Base-by-base conservation (phyloP, 2,888 invertebrate genomes). In the Chrysolina oricalcia region DNA sequence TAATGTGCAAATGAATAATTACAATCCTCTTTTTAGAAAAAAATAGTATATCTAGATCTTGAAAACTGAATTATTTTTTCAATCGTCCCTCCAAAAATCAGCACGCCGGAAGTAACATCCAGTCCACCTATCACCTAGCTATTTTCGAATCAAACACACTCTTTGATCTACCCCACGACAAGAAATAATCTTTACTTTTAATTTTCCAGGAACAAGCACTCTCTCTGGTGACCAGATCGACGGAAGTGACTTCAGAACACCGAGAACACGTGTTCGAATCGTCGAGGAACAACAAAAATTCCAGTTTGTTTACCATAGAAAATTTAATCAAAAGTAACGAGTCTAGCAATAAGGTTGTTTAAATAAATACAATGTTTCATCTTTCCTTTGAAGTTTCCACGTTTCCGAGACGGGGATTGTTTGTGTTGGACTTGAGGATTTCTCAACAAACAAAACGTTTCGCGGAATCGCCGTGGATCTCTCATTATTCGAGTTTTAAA, bases 261-360 rank as follows among this genome's bases (percentile, higher is more conserved):
- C 79, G 79, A 43, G 75, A 77, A 63, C 77, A 73, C 63, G 62
- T 66, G 65, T 74, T 72, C n/a, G 82, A 81, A 74, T 78, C 82
- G 50, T 70, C 81, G 46, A 80, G 82, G 74, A 87, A 84, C 82
- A 84, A 81, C 77, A 88, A 88, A 85, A 89, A 89, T 82, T 87
- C 89, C 76, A 87, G 84, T 82, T 83, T 88, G 84, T 89, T 89
- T 87, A 89, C 88, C 78, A 89, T 89, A 81, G 88, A 89, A 82
- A 88, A 89, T 86, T 85, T 89, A 85, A 89, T 89, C 82, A 88
- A 88, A 87, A 86, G 83, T 81, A 84, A 84, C 82, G 83, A 84
- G 79, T 79, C 81, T 73, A 78, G 83, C 80, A 85, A 85, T 84
- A 86, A 85, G 84, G 79, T 81, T 84, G 83, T 81, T 85, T 85